Conservation (phyloP, 2,113 vertebrate species). For the Mustela lutreola region DNA sequence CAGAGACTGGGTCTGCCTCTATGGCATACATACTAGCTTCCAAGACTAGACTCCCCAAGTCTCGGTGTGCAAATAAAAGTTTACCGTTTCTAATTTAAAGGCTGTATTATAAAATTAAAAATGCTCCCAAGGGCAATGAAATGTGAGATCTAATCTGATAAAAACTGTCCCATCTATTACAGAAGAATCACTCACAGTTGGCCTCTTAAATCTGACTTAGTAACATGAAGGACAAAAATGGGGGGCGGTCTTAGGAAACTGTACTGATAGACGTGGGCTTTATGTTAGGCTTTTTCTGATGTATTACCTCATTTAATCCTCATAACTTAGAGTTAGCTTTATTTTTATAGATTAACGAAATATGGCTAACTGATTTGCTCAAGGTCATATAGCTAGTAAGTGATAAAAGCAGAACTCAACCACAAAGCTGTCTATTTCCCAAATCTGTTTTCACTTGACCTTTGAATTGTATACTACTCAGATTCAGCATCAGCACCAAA, state of each 20-base stretch:
- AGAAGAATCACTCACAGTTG: neutral
- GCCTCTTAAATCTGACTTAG: neutral
- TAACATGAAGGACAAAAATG: neutral
- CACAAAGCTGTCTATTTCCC: neutral
- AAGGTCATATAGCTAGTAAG: neutral
- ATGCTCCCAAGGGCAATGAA: neutral
- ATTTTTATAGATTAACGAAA: conserved; percentile 5
- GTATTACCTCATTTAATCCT: neutral
- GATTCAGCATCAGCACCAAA: neutral
- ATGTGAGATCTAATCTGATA: neutral
- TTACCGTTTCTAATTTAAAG: conserved; percentile 6
- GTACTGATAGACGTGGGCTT: neutral
- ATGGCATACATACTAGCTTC: neutral
- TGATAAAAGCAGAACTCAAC: neutral
- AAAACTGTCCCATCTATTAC: neutral
- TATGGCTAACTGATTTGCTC: neutral
- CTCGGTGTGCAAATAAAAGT: neutral
- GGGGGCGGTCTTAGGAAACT: neutral
- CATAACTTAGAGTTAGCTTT: neutral
- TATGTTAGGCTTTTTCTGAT: neutral
- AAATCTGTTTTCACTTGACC: neutral
- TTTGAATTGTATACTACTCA: neutral
- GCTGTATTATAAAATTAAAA: conserved; percentile 35
- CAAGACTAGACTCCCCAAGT: neutral
- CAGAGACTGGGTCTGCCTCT: neutral